These are phyloP conservation scores for Caenorhabditis inopinata DNA, from an alignment of 1,140 invertebrate genomes.

Conservation along the genomic window DNA sequence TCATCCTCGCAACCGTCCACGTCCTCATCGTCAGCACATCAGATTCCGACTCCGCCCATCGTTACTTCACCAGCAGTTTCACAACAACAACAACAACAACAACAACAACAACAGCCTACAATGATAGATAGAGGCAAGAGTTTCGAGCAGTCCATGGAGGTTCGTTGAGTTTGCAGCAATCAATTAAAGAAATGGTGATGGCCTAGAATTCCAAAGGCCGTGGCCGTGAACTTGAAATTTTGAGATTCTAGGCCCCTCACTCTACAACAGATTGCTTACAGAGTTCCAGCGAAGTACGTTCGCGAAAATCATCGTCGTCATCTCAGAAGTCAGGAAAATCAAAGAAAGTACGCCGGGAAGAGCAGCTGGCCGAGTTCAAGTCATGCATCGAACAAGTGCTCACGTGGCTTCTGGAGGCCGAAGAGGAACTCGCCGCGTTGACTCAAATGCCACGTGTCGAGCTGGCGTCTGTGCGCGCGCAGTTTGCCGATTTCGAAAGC, in stretches of 20 bases:
- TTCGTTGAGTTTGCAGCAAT: too few relatives aligned
- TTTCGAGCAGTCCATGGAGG: neutral
- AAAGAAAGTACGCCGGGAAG: conserved; percentile 54
- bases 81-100: too few relatives aligned
- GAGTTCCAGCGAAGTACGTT: conserved; percentile 44
- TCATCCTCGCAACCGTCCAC: neutral
- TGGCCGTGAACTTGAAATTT: too few relatives aligned
- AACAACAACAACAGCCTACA: neutral
- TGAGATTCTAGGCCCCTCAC: too few relatives aligned
- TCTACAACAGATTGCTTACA: neutral
- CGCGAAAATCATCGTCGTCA: conserved; percentile 60
- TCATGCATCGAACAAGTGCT: conserved; percentile 58
- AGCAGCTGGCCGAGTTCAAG: conserved; percentile 57
- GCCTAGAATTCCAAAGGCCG: too few relatives aligned
- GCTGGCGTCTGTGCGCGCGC: conserved; percentile 53
- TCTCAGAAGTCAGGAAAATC: conserved; percentile 50
- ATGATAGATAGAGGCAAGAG: conserved; percentile 16
- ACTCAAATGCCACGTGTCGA: conserved; percentile 47
- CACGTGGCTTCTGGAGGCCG: conserved; percentile 58
- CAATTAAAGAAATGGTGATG: too few relatives aligned
- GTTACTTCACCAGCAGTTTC: too few relatives aligned
- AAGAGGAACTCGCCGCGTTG: conserved; percentile 50
- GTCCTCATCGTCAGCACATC: neutral
- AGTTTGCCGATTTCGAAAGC: conserved; percentile 63
- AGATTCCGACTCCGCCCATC: conserved; percentile 1